phyloP scores from a whole-genome alignment of 2,113 vertebrate genomes.

The Protobothrops mucrosquamatus region DNA sequence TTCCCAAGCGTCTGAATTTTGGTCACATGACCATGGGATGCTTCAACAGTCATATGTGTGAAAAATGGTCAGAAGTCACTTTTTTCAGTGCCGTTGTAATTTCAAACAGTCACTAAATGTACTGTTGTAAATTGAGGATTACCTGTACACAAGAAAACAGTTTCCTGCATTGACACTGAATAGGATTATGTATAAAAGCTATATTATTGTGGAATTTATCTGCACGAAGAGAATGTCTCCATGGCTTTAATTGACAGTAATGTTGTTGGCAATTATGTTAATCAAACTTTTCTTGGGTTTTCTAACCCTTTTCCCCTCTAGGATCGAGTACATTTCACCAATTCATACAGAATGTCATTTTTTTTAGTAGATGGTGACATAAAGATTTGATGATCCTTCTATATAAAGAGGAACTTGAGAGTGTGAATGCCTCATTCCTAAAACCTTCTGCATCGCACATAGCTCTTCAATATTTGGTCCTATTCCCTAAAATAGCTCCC shows the following conservation, averaged over 20 bases:
- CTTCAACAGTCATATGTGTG: background rate
- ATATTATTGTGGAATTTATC: background rate
- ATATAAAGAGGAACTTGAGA: conserved; percentile 45
- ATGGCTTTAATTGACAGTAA: background rate
- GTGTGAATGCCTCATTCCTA: conserved; percentile 50
- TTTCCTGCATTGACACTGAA: background rate
- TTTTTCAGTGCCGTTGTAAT: background rate
- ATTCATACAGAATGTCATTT: background rate
- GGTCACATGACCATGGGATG: background rate
- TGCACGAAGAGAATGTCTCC: background rate
- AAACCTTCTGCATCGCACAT: conserved; percentile 20
- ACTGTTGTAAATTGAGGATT: background rate
- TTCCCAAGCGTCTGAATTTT: background rate
- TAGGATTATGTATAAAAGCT: background rate
- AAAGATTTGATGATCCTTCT: background rate
- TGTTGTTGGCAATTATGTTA: background rate
- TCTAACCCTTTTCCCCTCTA: background rate
- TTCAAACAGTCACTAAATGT: background rate
- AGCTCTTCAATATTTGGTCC: conserved; percentile 53
- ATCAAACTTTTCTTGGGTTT: background rate
- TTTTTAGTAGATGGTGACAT: background rate
- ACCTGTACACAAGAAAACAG: background rate
- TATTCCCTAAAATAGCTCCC: conserved; percentile 59
- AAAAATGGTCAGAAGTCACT: background rate
- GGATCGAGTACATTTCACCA: background rate